Conservation (phyloP, 1,140 invertebrate genomes). For the Drosophila nebulosa region DNA sequence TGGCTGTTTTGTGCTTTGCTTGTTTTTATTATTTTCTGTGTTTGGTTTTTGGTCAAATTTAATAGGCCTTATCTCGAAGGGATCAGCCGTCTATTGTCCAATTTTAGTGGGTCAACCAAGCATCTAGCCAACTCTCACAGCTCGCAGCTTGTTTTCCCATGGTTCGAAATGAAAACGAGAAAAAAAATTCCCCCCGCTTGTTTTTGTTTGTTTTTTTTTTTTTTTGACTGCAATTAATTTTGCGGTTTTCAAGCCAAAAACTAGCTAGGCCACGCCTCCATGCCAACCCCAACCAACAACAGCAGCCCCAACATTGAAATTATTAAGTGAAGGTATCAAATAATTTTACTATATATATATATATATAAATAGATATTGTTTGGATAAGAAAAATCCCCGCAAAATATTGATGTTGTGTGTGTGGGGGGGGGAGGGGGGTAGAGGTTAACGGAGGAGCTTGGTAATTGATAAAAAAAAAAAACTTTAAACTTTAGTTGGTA, state of each 20-base stretch:
- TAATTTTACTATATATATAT: not conserved
- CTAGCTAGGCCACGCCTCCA: constrained; percentile 12
- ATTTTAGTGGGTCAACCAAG: constrained; percentile 1
- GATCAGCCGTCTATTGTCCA: not conserved
- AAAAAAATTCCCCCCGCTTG: constrained; percentile 27
- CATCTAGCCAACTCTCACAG: not conserved
- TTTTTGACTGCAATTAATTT: constrained; percentile 40
- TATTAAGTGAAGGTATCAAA: not conserved
- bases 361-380: not conserved
- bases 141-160: constrained; percentile 25
- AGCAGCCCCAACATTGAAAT: not conserved
- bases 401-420: not conserved
- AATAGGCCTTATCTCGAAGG: not conserved
- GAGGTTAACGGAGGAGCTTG: not conserved
- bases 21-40: not conserved
- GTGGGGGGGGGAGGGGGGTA: not conserved
- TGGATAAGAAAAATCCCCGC: not conserved
- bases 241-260: constrained; percentile 23
- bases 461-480: not conserved
- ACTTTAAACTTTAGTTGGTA: not conserved
- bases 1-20: not conserved
- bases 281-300: too few species aligned
- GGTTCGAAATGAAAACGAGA: constrained; percentile 16
- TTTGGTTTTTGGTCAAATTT: not conserved
- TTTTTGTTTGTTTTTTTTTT: not conserved